Evolutionary conservation across 1,140 invertebrate species (phyloP), one percentile per base, ranked within the genome.

Genomic region (Yoshiicerus persimilis): DNA sequence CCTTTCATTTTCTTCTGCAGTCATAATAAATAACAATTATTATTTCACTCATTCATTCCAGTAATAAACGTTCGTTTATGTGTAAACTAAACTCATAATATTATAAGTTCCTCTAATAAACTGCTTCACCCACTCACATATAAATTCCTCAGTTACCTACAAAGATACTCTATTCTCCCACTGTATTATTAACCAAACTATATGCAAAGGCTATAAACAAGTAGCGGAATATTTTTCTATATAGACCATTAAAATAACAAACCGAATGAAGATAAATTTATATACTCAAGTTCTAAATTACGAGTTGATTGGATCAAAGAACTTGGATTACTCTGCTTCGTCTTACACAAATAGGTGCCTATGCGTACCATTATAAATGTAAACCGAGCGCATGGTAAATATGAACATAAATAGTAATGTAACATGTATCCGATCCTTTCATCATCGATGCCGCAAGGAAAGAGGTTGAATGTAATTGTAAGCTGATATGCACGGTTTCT

Each of bases 21-120:
- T 80, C 83, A 84, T 84, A 84, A 84, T 84, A 84, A 84, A 84
- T 84, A 84, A 84, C 39, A 84, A 84, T 84, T 84, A 84, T 84
- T 34, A 30, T 84, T 36, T 36, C 34, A 80, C 75, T 80, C 75
- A 80, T n/a, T 80, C 75, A 32, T 32, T 38, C 6, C 75, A 32
- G 32, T 80, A 80, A 80, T 80, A 80, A 80, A 80, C 30, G 3
- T 80, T 66, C 25, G 62, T 66, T 66, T 66, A 66, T 66, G 62
- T 64, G 56, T 66, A n/a, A 16, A 80, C 75, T 13, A 30, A 39
- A 84, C 39, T 4, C 20, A 32, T 84, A 36, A n/a, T n/a, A n/a
- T n/a, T n/a, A n/a, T n/a, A n/a, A n/a, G n/a, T n/a, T n/a, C n/a
- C n/a, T n/a, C n/a, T n/a, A n/a, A n/a, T n/a, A n/a, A n/a, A n/a